Conservation (phyloP, 2,888 invertebrate species). For the Drosophila prolongata region DNA sequence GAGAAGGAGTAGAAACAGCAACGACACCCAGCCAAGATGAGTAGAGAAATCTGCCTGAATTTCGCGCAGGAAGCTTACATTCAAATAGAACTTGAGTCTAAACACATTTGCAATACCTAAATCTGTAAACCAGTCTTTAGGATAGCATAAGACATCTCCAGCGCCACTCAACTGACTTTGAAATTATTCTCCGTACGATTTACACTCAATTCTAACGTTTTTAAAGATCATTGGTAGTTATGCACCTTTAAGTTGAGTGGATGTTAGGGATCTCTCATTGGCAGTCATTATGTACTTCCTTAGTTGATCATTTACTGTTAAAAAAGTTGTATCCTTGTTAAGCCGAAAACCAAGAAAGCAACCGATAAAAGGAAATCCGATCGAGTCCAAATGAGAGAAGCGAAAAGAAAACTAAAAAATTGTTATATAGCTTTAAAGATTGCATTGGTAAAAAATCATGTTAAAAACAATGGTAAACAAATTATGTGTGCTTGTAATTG, state of each 20-base stretch:
- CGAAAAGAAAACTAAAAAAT: slow-evolving; percentile 48
- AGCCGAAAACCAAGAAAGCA: slow-evolving; percentile 19
- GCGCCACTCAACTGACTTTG: slow-evolving; percentile 22
- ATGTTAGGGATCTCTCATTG: background rate
- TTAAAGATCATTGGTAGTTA: background rate
- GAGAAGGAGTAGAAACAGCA: slow-evolving; percentile 13
- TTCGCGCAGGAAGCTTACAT: slow-evolving; percentile 13
- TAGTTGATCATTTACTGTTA: slow-evolving; percentile 20
- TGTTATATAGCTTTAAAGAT: slow-evolving; percentile 73
- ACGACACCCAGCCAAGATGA: slow-evolving; percentile 38
- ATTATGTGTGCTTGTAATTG: slow-evolving; percentile 70
- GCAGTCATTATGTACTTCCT: slow-evolving; percentile 8
- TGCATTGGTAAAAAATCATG: slow-evolving; percentile 55
- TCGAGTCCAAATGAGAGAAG: slow-evolving; percentile 33
- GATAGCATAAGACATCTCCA: slow-evolving; percentile 5
- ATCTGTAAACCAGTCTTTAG: slow-evolving; percentile 21
- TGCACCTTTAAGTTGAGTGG: slow-evolving; percentile 20
- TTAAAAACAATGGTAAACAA: slow-evolving; percentile 38
- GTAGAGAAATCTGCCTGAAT: slow-evolving; percentile 1
- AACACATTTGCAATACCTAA: slow-evolving; percentile 36
- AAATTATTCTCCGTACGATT: slow-evolving; percentile 30
- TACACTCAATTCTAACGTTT: slow-evolving; percentile 16
- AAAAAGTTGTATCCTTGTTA: slow-evolving; percentile 23
- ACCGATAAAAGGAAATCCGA: slow-evolving; percentile 29
- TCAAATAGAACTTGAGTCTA: slow-evolving; percentile 18